Conservation (phyloP, 2,888 invertebrate species). For the Synergus umbraculus region DNA sequence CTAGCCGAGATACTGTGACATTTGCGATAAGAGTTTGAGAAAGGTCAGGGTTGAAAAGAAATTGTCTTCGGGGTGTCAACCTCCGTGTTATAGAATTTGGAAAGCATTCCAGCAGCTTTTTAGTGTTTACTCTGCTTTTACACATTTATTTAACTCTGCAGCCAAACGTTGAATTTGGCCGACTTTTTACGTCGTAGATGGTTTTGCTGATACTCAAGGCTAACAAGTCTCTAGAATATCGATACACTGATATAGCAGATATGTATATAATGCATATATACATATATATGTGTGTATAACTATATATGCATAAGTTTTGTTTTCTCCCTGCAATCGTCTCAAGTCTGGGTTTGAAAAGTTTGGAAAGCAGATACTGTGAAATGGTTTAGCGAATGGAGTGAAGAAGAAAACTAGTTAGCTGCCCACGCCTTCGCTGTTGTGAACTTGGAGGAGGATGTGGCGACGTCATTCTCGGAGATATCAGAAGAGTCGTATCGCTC, state of each 20-base stretch:
- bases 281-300: too few relatives aligned
- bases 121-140: too few relatives aligned
- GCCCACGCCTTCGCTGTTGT: neutral
- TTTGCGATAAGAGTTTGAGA: too few relatives aligned
- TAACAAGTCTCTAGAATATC: neutral
- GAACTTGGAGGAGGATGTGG: constrained; percentile 20
- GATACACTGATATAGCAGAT: neutral
- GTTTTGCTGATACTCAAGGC: neutral
- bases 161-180: neutral
- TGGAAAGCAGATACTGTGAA: neutral
- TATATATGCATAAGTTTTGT: neutral
- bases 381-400: neutral
- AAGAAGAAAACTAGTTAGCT: neutral
- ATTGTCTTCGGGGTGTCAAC: too few relatives aligned
- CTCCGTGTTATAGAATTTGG: too few relatives aligned
- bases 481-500: constrained; percentile 59
- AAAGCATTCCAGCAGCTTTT: too few relatives aligned
- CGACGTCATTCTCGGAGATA: constrained; percentile 47
- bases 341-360: neutral
- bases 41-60: too few relatives aligned
- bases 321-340: neutral
- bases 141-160: too few relatives aligned
- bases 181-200: neutral
- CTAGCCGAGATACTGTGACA: too few relatives aligned
- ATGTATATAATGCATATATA: neutral